phyloP scores from a whole-genome alignment of 2,888 invertebrate species.

The Andrena praecox region DNA sequence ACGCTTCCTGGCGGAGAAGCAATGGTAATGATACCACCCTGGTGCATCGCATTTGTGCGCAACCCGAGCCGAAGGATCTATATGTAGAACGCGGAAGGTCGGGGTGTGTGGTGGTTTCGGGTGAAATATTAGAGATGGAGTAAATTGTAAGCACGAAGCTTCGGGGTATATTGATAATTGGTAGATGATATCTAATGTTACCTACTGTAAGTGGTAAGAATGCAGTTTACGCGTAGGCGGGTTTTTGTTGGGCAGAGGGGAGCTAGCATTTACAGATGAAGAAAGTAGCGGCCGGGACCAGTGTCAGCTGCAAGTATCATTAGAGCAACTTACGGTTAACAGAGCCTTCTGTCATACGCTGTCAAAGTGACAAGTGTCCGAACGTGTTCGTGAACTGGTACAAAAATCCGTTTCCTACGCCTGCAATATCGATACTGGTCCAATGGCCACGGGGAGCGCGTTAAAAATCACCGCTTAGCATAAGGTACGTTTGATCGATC shows the following conservation, averaged over 20 bases:
- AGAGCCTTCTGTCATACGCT: conserved; percentile 16
- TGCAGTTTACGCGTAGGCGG: background rate
- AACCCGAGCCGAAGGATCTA: too few species aligned
- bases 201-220: too few species aligned
- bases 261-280: background rate
- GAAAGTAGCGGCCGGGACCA: background rate
- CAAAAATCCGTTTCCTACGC: conserved; percentile 17
- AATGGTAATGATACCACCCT: background rate
- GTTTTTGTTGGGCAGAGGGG: background rate
- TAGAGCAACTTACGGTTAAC: conserved; percentile 4
- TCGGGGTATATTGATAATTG: too few species aligned
- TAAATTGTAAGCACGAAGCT: too few species aligned
- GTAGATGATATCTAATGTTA: too few species aligned
- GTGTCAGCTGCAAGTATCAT: background rate
- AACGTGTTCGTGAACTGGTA: conserved; percentile 37
- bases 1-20: background rate
- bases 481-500: conserved; percentile 35
- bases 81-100: too few species aligned
- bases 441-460: background rate
- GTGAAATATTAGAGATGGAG: too few species aligned
- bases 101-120: too few species aligned
- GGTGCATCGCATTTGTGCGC: background rate
- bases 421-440: background rate
- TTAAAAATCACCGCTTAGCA: conserved; percentile 16
- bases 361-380: conserved; percentile 30